Conservation (phyloP, 2,888 invertebrate species). For the Diaperis boleti region DNA sequence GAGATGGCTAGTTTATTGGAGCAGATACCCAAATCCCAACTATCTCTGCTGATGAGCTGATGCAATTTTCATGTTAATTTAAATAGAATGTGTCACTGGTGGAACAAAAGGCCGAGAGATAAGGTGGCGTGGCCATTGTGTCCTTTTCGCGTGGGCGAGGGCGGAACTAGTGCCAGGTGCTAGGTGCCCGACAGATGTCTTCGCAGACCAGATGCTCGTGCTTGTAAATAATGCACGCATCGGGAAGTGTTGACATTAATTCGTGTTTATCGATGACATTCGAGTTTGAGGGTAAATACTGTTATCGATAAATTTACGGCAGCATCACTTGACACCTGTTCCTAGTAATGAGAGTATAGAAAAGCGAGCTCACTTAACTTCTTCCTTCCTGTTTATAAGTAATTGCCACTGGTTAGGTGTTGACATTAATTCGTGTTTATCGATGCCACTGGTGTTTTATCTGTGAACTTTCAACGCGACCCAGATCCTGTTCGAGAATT, state of each 20-base stretch:
- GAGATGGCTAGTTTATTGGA: conserved; percentile 33
- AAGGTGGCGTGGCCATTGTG: conserved; percentile 40
- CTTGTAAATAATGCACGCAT: conserved; percentile 38
- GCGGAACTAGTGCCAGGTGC: conserved; percentile 42
- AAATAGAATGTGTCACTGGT: conserved; percentile 42
- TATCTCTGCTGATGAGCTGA: conserved; percentile 35
- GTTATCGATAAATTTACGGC: too few species aligned
- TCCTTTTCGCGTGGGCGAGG: conserved; percentile 15
- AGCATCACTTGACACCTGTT: too few species aligned
- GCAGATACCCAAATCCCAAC: conserved; percentile 22
- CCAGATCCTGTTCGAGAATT: conserved; percentile 13
- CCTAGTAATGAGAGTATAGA: too few species aligned
- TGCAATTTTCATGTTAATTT: conserved; percentile 46
- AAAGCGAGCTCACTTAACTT: too few species aligned
- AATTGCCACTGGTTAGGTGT: conserved; percentile 27
- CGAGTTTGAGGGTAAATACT: too few species aligned
- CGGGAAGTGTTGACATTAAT: conserved; percentile 33
- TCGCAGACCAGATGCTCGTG: conserved; percentile 36
- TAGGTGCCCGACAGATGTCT: conserved; percentile 41
- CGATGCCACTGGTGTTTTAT: conserved; percentile 33
- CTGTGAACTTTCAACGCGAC: conserved; percentile 23
- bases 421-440: conserved; percentile 32
- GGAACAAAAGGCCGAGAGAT: conserved; percentile 40
- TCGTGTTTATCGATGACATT: conserved; percentile 31
- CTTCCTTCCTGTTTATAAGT: conserved; percentile 37